A percentile compares a stretch with the other conserved stretches of the same genome.
Conservation (phyloP, 2,113 vertebrate genomes). For the Dromiciops gliroides region DNA sequence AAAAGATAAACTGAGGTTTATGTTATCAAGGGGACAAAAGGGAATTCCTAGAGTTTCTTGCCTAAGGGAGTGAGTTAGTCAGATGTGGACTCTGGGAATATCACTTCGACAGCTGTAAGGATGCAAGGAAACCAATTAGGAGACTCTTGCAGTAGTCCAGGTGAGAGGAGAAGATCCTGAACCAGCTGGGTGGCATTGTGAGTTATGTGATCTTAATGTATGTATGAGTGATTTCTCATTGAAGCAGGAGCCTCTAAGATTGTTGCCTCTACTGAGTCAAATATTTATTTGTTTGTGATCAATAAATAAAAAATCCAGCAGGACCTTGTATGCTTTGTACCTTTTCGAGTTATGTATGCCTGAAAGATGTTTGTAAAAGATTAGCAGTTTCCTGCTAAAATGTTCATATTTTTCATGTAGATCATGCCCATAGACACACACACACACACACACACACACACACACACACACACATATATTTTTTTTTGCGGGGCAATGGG, state of each 20-base stretch:
- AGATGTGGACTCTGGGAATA: neutral
- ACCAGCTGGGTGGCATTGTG: neutral
- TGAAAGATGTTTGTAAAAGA: neutral
- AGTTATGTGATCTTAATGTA: neutral
- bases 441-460: no score
- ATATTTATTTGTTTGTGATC: neutral
- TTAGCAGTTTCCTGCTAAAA: neutral
- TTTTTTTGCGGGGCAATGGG: no score
- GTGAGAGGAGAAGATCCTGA: neutral
- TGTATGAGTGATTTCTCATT: neutral
- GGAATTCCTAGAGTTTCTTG: neutral
- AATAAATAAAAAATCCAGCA: neutral
- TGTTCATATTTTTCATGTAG: neutral
- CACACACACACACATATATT: no score
- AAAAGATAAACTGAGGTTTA: neutral
- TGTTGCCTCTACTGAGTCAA: neutral
- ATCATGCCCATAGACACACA: neutral
- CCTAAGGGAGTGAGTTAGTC: neutral
- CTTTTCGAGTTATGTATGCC: neutral
- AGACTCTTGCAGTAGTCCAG: neutral
- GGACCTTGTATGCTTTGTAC: neutral
- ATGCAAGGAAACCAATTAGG: neutral
- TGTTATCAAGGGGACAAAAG: neutral
- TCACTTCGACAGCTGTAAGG: neutral
- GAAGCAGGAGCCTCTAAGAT: neutral